Evolutionary conservation across 2,113 vertebrate genomes (phyloP).

Genomic region (Ptilorrhoa leucosticta): DNA sequence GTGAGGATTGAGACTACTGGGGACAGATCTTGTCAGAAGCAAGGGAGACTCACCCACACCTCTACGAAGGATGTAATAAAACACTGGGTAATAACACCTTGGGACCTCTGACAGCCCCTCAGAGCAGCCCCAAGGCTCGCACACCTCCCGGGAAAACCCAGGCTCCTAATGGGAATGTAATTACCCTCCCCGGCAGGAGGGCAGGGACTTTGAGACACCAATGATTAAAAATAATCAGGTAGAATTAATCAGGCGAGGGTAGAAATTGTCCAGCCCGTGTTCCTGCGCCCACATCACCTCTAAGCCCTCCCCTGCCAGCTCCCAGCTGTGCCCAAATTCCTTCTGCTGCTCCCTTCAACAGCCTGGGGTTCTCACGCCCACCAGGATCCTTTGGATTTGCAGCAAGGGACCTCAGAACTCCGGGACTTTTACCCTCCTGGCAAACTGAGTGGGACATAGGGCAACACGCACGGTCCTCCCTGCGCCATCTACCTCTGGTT

Average conservation of each 20-base stretch:
- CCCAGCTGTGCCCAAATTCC: background rate
- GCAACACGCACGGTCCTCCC: background rate
- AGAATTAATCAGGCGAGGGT: background rate
- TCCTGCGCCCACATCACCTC: fast-evolving
- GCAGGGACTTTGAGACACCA: background rate
- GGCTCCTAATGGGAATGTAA: background rate
- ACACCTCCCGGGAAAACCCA: background rate
- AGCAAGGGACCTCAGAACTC: background rate
- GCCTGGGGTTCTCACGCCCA: fast-evolving
- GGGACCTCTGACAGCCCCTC: background rate
- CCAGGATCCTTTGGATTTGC: background rate
- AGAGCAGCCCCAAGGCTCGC: background rate
- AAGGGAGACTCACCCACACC: background rate
- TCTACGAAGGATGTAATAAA: fast-evolving
- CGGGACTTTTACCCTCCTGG: background rate
- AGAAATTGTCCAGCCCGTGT: fast-evolving
- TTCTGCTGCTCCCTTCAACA: background rate
- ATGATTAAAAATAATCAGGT: background rate
- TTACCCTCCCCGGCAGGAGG: background rate
- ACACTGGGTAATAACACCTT: fast-evolving
- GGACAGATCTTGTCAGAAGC: fast-evolving
- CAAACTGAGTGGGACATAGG: background rate
- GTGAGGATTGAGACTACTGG: background rate
- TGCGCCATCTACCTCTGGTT: background rate
- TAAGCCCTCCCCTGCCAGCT: background rate